Percentiles rank a stretch among this genome's conserved stretches.
Conservation (phyloP, 35 echinoderm and acorn worm genomes). For the Ophiothrix spiculata region DNA sequence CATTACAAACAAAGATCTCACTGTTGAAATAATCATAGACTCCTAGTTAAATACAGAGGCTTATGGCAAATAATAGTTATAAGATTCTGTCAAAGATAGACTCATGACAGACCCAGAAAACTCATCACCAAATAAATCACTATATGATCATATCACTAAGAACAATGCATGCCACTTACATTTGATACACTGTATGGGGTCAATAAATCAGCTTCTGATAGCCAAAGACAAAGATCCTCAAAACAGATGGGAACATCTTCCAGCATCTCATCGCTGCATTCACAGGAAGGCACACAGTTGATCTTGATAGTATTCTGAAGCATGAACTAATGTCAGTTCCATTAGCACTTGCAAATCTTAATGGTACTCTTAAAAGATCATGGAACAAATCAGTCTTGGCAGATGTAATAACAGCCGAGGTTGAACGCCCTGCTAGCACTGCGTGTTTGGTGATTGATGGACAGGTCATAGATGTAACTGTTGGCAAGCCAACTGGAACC, state of each 20-base stretch:
- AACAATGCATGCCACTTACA: not conserved
- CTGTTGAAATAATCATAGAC: constrained; percentile 23
- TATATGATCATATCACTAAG: not conserved
- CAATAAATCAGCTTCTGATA: not conserved
- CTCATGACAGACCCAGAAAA: not conserved
- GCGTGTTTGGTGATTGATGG: no score
- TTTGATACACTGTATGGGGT: not conserved
- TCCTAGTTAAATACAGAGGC: constrained; percentile 30
- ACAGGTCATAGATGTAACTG: no score
- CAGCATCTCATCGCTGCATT: not conserved
- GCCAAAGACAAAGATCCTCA: not conserved
- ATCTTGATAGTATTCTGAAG: not conserved
- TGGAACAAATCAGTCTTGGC: not conserved
- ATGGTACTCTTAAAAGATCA: constrained; percentile 35
- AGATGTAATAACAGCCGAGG: not conserved
- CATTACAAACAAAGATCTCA: constrained; percentile 40
- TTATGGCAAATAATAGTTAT: not conserved
- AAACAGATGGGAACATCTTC: not conserved
- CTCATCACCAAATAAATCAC: not conserved
- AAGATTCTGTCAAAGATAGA: not conserved
- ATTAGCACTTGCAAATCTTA: constrained; percentile 26
- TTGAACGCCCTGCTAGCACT: no score
- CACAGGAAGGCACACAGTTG: not conserved
- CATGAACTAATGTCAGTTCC: not conserved
- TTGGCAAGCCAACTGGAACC: not conserved